phyloP scores from a whole-genome alignment of 2,888 invertebrate species.

The Xestia xanthographa region DNA sequence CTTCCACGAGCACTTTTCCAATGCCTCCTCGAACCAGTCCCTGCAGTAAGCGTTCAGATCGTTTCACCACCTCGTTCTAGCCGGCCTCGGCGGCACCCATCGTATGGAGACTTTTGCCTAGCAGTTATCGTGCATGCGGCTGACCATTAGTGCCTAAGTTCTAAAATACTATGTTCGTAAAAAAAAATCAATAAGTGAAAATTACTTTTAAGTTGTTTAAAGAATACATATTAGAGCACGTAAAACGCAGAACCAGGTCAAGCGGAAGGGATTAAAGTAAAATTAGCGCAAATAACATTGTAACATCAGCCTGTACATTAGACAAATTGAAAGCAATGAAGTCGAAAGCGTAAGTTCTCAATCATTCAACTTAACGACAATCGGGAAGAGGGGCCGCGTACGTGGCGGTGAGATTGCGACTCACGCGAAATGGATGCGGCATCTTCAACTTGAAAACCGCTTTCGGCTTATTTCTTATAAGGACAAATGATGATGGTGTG shows the following conservation, averaged over 20 bases:
- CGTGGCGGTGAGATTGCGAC: constrained; percentile 48
- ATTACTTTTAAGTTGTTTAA: neutral
- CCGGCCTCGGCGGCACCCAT: too few relatives aligned
- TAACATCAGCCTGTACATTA: constrained; percentile 76
- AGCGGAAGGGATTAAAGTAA: neutral
- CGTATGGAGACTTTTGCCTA: too few relatives aligned
- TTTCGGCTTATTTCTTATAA: neutral
- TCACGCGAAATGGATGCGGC: constrained; percentile 68
- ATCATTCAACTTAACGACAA: constrained; percentile 89
- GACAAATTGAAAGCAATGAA: constrained; percentile 90
- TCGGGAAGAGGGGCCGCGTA: constrained; percentile 78
- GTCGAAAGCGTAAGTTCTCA: constrained; percentile 89
- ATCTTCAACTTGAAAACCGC: neutral
- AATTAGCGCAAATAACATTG: constrained; percentile 22
- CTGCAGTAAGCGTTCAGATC: too few relatives aligned
- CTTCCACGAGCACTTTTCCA: too few relatives aligned
- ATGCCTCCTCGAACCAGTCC: too few relatives aligned
- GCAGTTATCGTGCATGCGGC: too few relatives aligned
- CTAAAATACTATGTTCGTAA: neutral
- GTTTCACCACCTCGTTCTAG: too few relatives aligned
- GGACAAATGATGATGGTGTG: too few relatives aligned
- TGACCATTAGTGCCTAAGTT: too few relatives aligned
- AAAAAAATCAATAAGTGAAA: neutral
- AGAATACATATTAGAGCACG: neutral
- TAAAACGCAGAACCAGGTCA: neutral